phyloP scores from a whole-genome alignment of 2,888 invertebrate species.

The Cataglyphis rosenhaueri region DNA sequence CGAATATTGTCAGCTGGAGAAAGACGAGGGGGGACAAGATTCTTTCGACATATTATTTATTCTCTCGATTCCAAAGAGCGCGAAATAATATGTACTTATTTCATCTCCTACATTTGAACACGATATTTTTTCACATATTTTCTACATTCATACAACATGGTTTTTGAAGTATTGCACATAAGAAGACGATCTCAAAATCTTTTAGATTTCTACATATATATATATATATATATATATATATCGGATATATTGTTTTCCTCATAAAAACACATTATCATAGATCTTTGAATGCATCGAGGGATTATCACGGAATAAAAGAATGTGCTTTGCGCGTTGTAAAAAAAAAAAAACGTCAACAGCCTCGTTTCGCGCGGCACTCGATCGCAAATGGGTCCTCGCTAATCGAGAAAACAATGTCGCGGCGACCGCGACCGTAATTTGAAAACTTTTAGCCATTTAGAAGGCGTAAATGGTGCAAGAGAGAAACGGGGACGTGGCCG shows the following conservation, averaged over 20 bases:
- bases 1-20: neutral
- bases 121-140: neutral
- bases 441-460: constrained; percentile 75
- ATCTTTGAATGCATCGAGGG: neutral
- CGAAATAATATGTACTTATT: neutral
- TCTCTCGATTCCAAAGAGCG: neutral
- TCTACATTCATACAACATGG: neutral
- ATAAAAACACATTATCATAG: neutral
- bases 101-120: neutral
- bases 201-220: neutral
- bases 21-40: neutral
- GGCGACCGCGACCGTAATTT: constrained; percentile 62
- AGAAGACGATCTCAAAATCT: neutral
- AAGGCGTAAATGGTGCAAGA: constrained; percentile 72
- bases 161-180: neutral
- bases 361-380: neutral
- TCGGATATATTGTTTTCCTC: neutral
- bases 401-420: constrained; percentile 1
- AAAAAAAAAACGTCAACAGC: neutral
- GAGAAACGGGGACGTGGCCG: constrained; percentile 64
- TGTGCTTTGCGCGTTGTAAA: neutral
- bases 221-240: neutral
- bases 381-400: neutral
- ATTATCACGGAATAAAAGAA: neutral
- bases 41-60: neutral